Percentiles rank a stretch among this genome's conserved stretches.
Evolutionary conservation across 2,888 invertebrate species (phyloP).

Genomic region (Rhagonycha lutea): DNA sequence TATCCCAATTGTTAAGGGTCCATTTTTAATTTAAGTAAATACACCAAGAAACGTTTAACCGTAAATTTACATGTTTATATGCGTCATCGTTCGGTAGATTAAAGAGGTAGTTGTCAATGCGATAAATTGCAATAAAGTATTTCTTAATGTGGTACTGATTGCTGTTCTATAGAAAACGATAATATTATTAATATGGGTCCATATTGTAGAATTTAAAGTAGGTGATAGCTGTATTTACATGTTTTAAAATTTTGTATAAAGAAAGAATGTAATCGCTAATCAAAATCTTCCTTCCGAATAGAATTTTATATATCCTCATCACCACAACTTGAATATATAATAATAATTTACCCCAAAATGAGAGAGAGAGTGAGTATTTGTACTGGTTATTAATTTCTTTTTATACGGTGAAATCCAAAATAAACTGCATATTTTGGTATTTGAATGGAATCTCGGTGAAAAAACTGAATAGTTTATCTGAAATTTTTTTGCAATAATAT

Average conservation of each 20-base stretch:
- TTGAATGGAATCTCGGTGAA: too few relatives aligned
- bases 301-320: not conserved
- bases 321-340: not conserved
- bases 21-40: not conserved
- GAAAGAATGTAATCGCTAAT: not conserved
- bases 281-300: not conserved
- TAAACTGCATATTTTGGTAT: not conserved
- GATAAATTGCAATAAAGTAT: not conserved
- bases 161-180: not conserved
- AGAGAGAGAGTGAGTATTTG: not conserved
- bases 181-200: conserved; percentile 17
- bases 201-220: conserved; percentile 3
- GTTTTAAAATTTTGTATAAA: not conserved
- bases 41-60: not conserved
- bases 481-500: too few relatives aligned
- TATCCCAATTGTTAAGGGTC: conserved; percentile 1
- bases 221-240: not conserved
- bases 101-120: not conserved
- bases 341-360: not conserved
- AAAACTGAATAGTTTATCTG: too few relatives aligned
- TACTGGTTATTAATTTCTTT: too few relatives aligned
- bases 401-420: too few relatives aligned
- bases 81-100: not conserved
- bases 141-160: not conserved
- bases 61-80: conserved; percentile 1